Conservation (phyloP, 92 coral and sea anemone genomes). For the Meandrina meandrites region DNA sequence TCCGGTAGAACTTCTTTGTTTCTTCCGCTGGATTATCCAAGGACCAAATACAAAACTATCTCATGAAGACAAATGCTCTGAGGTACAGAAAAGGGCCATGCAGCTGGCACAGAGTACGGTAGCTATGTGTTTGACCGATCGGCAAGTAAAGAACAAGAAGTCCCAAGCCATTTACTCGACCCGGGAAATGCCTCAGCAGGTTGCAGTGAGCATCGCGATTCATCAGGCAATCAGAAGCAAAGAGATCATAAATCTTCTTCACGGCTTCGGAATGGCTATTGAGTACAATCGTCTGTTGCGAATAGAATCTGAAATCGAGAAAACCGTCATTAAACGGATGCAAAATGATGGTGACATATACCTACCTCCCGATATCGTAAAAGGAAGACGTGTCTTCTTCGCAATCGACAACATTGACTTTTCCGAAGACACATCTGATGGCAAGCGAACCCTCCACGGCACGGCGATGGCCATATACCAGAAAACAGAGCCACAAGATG, state of each 20-base stretch:
- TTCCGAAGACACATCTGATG: no score
- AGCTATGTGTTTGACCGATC: slow-evolving; percentile 24
- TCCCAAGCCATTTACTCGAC: slow-evolving; percentile 29
- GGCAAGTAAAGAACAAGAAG: slow-evolving; percentile 33
- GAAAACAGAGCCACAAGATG: no score
- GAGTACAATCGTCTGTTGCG: slow-evolving; percentile 31
- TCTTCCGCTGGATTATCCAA: slow-evolving; percentile 2
- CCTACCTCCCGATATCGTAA: no score
- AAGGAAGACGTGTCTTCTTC: no score
- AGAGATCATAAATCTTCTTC: slow-evolving; percentile 37
- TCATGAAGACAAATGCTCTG: not conserved
- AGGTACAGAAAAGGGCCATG: not conserved
- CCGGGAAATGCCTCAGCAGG: slow-evolving; percentile 61
- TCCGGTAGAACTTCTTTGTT: slow-evolving; percentile 50
- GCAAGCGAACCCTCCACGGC: no score
- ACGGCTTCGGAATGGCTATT: slow-evolving; percentile 54
- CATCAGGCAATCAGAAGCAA: slow-evolving; percentile 59
- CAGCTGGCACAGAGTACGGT: not conserved
- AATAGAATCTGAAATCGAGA: no score
- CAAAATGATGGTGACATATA: no score
- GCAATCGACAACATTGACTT: no score
- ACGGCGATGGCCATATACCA: no score
- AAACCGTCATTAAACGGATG: no score
- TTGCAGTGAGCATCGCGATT: slow-evolving; percentile 55
- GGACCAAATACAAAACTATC: not conserved